Base-by-base conservation (phyloP, 1,140 invertebrate genomes). In the Hyposmocoma kahamanoa region DNA sequence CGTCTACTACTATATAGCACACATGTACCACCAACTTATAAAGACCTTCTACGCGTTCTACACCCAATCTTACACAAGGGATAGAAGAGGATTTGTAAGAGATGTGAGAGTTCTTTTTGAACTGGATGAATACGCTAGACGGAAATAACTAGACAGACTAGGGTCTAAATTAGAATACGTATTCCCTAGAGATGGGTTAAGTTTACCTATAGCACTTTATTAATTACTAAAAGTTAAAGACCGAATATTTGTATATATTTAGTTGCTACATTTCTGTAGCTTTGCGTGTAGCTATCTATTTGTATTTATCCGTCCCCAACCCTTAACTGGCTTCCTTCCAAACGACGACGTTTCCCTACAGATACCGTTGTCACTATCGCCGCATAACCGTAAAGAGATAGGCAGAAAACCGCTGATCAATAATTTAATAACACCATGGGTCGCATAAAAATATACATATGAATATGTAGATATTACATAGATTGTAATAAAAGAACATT, bases 161-260 rank as follows among this genome's bases (percentile, higher is more conserved):
- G 62, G 71, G 38, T 42, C 70, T 59, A 80, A 83, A 83, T 84
- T 80, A 78, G 72, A 80, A 72, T 75, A n/a, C n/a, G n/a, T n/a
- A 72, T 54, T 68, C 65, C 71, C 61, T 66, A 58, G 65, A 67
- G 62, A 67, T 47, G 43, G 42, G 64, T 63, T 51, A 59, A 55
- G 61, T 66, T n/a, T 70, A 65, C 60, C 63, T 70, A 66, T 63
- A 62, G 58, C 9, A 1, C 22, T 41, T 36, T 17, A 36, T 36
- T 36, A 36, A 10, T n/a, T 36, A 36, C 32, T 36, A 17, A n/a
- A n/a, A 17, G 32, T 36, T 36, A 17, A 36, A 36, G 18, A 36
- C 15, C n/a, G 2, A 17, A 17, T 6, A 1, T 17, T 36, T 36
- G 5, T 6, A 26, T 26, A 26, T 26, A 6, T 5, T 26, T 6